Base-by-base conservation (phyloP, 2,113 vertebrate species). In the Symphodus melops region DNA sequence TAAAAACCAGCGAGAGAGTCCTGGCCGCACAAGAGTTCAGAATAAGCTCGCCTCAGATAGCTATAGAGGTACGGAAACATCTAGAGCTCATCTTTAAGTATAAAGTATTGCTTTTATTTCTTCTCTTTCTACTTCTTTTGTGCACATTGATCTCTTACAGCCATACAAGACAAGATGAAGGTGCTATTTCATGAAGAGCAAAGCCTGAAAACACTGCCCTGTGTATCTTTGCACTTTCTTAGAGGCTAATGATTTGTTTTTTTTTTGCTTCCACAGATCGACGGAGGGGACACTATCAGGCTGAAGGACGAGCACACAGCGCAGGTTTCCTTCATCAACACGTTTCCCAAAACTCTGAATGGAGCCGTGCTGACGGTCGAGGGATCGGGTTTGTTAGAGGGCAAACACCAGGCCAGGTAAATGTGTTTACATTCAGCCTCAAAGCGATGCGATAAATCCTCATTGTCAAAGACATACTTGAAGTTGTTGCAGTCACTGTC, bases 21-120 rank as follows among this genome's bases (percentile, higher is more conserved):
- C 33, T 92, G 81, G 81, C 66, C 23, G 42, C 62, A 5, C 39
- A 82, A 66, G 91, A 92, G 64, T 86, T 91, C 72, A 84, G 46
- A 61, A 48, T 92, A 4, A 80, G 39, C 13, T 49, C 77, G 6
- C 83, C 79, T 4, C 21, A 72, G 62, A 88, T 92, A 33, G 62
- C 25, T 1, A 54, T 85, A 10, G 54, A 88, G 86, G 91, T 88
- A 82, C 12, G 57, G 44, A 39, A 61, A 6, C 52, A 33, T 33
- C 28, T 33, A 33, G 28, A 33, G 28, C 28, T 33, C 28, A 33
- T 33, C 6, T 25, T 68, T 44, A 46, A 12, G 42, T 33, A 55
- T 57, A 19, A 23, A 68, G n/a, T 48, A n/a, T 9, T 20, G 19
- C 5, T 37, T 56, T 11, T 6, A 41, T 52, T 52, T 9, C 21